Percentiles rank a stretch among this genome's conserved stretches.
phyloP scores from a whole-genome alignment of 2,797 vertebrate genomes.

The Characodon lateralis region DNA sequence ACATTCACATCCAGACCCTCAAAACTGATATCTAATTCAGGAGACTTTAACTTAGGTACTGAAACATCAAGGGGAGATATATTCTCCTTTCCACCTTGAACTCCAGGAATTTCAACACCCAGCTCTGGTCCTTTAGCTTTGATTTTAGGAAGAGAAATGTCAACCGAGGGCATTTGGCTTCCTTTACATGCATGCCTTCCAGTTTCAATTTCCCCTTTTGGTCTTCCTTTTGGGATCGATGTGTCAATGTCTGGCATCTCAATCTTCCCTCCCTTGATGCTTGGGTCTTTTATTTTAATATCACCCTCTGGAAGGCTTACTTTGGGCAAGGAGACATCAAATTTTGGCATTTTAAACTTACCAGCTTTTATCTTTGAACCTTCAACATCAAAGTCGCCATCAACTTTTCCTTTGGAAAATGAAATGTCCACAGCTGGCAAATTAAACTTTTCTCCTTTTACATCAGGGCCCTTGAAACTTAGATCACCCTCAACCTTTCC shows the following conservation, averaged over 20 bases:
- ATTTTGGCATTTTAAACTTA: slow-evolving; percentile 50
- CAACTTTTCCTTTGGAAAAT: slow-evolving; percentile 18
- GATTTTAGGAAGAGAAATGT: slow-evolving; percentile 59
- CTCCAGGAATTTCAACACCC: not conserved
- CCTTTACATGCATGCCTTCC: slow-evolving; percentile 47
- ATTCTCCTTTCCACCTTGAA: not conserved
- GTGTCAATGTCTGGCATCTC: slow-evolving; percentile 58
- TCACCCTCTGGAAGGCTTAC: slow-evolving; percentile 42
- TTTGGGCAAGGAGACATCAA: slow-evolving; percentile 63
- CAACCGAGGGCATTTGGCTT: slow-evolving; percentile 48
- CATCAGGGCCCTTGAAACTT: slow-evolving; percentile 33
- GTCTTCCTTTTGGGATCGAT: slow-evolving; percentile 56
- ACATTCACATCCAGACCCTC: slow-evolving; percentile 10
- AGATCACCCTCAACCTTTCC: slow-evolving; percentile 47
- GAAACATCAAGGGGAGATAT: slow-evolving; percentile 11
- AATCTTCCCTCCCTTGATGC: slow-evolving; percentile 44
- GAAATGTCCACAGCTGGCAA: slow-evolving; percentile 54
- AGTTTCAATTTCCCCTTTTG: slow-evolving; percentile 32
- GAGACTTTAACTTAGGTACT: slow-evolving; percentile 9
- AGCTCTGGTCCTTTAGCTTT: slow-evolving; percentile 27
- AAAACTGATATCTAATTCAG: not conserved
- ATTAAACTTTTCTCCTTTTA: slow-evolving; percentile 50
- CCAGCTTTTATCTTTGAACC: slow-evolving; percentile 41
- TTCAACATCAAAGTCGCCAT: slow-evolving; percentile 38
- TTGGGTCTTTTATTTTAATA: slow-evolving; percentile 40